phyloP scores from a whole-genome alignment of 2,888 invertebrate genomes.

The Lasioglossum leucozonium region DNA sequence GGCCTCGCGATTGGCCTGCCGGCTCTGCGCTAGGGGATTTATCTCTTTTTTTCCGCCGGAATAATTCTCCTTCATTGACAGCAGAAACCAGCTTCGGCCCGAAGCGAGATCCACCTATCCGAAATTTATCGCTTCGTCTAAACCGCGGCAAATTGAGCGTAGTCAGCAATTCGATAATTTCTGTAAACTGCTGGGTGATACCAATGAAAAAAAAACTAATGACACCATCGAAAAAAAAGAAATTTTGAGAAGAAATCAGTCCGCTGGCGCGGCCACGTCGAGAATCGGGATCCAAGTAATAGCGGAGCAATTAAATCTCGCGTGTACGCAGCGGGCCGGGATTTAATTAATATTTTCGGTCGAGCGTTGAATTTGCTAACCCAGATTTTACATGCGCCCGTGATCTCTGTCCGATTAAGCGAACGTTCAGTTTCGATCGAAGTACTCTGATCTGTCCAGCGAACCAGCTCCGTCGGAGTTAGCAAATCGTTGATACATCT shows the following conservation, averaged over 20 bases:
- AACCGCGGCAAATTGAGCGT: neutral
- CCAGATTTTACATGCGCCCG: neutral
- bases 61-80: neutral
- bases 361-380: neutral
- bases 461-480: too few species aligned
- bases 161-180: neutral
- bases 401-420: neutral
- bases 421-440: neutral
- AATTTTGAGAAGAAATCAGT: too few species aligned
- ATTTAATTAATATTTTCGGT: neutral
- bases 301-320: neutral
- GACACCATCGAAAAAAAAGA: neutral
- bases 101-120: neutral
- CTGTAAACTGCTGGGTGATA: too few species aligned
- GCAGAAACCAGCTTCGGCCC: neutral
- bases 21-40: neutral
- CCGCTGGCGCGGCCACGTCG: neutral
- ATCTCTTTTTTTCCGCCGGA: neutral
- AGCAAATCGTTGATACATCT: too few species aligned
- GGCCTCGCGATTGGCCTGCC: neutral
- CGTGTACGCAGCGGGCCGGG: neutral
- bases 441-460: neutral
- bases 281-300: neutral
- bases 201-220: too few species aligned
- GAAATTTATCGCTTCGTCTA: neutral